Evolutionary conservation across 92 coral and sea anemone genomes (phyloP), one percentile per base, ranked within the genome.

Genomic region (Muricea muricata): DNA sequence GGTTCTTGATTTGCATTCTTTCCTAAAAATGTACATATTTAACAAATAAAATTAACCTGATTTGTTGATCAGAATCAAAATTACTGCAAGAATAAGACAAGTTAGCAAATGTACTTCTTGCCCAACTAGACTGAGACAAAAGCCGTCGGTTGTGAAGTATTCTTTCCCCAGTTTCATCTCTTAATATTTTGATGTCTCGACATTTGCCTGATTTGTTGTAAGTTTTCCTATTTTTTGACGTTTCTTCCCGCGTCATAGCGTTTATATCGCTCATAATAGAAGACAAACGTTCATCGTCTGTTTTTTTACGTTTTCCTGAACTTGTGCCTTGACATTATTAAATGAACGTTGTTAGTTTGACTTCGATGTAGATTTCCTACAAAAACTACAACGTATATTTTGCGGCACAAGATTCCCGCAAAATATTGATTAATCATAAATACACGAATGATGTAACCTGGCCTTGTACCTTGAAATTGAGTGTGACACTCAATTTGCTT

Each of bases 91-190:
- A n/a, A n/a, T n/a, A 55, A 18, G 6, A 18, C 15, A 55, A 18
- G 4, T 55, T 12, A 2, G 21, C 34, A 65, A 21, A 24, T 32
- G 26, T 65, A 65, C 41, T 37, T 65, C 72, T 65, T 65, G 31
- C 31, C 72, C 72, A 65, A 65, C 72, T 65, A 8, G 72, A 21
- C 28, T 65, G 72, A 6, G 72, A 65, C 72, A 65, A 29, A 13
- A 33, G 33, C 28, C 72, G 24, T 65, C 26, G 72, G 18, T 37
- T 65, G 18, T 65, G 72, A 33, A 65, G 28, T 28, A 65, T 65
- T 65, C 72, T 20, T 28, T 65, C 35, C 24, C 30, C 72, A 23
- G 72, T 21, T 65, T 65, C 72, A 33, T 65, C 72, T 65, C 72
- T 65, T 33, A 0, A 37, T 24, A 65, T 65, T 12, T 14, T 17